A percentile compares a stretch with the other conserved stretches of the same genome.
phyloP scores from a whole-genome alignment of 2,888 invertebrate genomes.

The Agonopterix heracliana region DNA sequence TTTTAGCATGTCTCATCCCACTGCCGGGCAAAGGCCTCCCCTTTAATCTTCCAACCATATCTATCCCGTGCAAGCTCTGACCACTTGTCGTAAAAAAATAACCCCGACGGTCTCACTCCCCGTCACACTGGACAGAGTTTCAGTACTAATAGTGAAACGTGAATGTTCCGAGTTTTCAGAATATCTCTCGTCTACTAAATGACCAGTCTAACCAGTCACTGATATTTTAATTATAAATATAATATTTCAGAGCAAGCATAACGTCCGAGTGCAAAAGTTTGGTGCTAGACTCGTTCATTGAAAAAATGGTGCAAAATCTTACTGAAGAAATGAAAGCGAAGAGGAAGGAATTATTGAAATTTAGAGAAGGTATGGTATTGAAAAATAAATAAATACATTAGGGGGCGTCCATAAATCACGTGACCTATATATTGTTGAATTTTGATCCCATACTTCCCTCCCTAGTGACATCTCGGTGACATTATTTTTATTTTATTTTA shows the following conservation, averaged over 20 bases:
- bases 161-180: too few species aligned
- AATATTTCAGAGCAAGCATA: constrained; percentile 43
- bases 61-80: neutral
- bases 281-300: constrained; percentile 84
- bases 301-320: constrained; percentile 79
- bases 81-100: too few species aligned
- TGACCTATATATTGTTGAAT: neutral
- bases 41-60: neutral
- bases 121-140: too few species aligned
- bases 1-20: too few species aligned
- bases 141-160: too few species aligned
- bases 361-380: constrained; percentile 54
- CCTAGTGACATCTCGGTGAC: too few species aligned
- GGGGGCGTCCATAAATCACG: neutral
- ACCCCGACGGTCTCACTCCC: too few species aligned
- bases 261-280: constrained; percentile 75
- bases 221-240: neutral
- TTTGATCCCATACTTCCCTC: too few species aligned
- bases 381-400: neutral
- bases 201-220: too few species aligned
- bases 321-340: constrained; percentile 76
- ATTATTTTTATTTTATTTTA: too few species aligned
- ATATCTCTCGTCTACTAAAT: too few species aligned
- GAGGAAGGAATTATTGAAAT: constrained; percentile 69
- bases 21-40: neutral